Evolutionary conservation across 2,888 invertebrate species (phyloP).

Genomic region (Julus scandinavius): DNA sequence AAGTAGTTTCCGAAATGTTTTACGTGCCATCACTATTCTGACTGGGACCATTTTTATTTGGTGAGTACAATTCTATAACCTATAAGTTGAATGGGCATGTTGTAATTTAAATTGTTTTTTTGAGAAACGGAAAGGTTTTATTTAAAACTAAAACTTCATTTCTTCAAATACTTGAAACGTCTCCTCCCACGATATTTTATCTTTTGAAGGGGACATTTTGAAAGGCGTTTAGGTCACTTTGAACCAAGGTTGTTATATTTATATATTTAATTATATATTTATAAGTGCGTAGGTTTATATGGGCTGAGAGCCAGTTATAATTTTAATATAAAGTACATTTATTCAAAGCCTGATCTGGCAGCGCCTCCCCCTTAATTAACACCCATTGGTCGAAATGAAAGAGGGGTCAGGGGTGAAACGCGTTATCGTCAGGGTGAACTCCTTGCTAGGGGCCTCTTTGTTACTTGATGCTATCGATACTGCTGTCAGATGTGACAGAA

Average conservation of each 20-base stretch:
- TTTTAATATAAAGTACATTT: slow-evolving; percentile 2
- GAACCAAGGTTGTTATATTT: slow-evolving; percentile 12
- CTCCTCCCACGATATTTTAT: neutral
- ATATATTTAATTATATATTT: slow-evolving; percentile 10
- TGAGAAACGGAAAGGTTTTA: neutral
- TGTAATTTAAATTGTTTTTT: too few species aligned
- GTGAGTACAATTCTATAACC: neutral
- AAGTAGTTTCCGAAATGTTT: neutral
- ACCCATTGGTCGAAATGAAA: neutral
- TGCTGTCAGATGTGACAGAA: neutral
- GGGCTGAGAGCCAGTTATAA: neutral
- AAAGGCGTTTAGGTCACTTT: neutral
- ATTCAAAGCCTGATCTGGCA: neutral
- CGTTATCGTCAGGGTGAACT: neutral
- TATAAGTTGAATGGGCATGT: too few species aligned
- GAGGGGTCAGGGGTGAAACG: neutral
- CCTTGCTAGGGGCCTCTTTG: neutral
- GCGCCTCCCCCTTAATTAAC: neutral
- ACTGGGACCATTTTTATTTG: neutral
- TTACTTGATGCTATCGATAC: neutral
- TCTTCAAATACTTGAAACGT: neutral
- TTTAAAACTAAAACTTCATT: neutral
- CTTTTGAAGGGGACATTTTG: neutral
- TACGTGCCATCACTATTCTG: neutral
- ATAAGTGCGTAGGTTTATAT: neutral